A percentile compares a stretch with the other conserved stretches of the same genome.
These are phyloP conservation scores for Battus philenor DNA, from an alignment of 1,140 invertebrate genomes.

Conservation along the genomic window DNA sequence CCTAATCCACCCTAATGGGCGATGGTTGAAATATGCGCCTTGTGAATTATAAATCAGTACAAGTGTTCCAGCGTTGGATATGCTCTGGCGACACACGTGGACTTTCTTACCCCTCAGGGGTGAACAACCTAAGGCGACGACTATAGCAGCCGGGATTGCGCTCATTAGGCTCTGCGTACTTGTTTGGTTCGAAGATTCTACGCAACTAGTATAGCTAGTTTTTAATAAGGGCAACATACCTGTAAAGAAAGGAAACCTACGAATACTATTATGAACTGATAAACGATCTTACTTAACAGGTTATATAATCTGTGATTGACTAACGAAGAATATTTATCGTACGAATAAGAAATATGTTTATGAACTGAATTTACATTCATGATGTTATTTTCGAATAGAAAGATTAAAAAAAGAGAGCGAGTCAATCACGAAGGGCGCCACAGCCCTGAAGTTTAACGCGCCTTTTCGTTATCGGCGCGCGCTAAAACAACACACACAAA, in stretches of 20 bases:
- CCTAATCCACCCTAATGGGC: slow-evolving; percentile 66
- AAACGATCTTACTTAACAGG: slow-evolving; percentile 11
- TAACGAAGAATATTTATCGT: slow-evolving; percentile 1
- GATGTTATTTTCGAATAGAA: too few relatives aligned
- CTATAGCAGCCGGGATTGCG: slow-evolving; percentile 15
- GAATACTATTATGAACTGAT: slow-evolving; percentile 15
- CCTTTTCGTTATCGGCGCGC: slow-evolving; percentile 40
- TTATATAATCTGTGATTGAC: slow-evolving; percentile 8
- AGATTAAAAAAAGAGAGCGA: neutral
- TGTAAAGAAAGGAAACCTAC: slow-evolving; percentile 8
- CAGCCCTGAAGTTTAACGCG: slow-evolving; percentile 18
- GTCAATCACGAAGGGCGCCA: neutral
- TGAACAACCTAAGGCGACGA: slow-evolving; percentile 38
- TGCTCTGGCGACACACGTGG: slow-evolving; percentile 35
- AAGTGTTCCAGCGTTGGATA: slow-evolving; percentile 18
- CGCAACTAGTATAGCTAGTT: slow-evolving; percentile 3
- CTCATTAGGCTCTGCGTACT: slow-evolving; percentile 14
- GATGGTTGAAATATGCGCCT: slow-evolving; percentile 51
- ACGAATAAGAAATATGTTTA: too few relatives aligned
- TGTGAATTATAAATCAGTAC: slow-evolving; percentile 17
- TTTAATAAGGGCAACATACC: slow-evolving; percentile 11
- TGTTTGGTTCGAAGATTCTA: slow-evolving; percentile 14
- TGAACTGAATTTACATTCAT: too few relatives aligned
- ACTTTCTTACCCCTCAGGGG: slow-evolving; percentile 34
- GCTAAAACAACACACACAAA: slow-evolving; percentile 63